These are phyloP conservation scores for Indicator indicator DNA, from an alignment of 2,113 vertebrate species.

Conservation along the genomic window DNA sequence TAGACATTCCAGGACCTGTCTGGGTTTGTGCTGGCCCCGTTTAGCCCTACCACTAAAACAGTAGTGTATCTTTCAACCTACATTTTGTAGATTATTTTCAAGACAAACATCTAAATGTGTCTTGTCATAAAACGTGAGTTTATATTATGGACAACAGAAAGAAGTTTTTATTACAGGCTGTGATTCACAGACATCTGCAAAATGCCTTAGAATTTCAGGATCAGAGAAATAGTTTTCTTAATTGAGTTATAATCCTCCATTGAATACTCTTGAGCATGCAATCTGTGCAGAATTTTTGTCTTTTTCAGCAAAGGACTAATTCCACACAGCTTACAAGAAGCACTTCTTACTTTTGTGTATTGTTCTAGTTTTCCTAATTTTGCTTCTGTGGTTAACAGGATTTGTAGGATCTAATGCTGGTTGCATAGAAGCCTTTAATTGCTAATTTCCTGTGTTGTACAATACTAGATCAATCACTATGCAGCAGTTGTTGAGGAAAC, in stretches of 20 bases:
- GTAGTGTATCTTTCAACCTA: neutral
- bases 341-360: neutral
- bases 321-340: neutral
- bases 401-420: constrained; percentile 8
- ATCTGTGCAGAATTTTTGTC: neutral
- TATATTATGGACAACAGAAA: neutral
- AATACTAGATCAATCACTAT: neutral
- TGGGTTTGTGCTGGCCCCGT: no score
- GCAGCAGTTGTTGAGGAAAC: neutral
- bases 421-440: constrained; percentile 11
- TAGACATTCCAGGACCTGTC: no score
- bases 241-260: constrained; percentile 45
- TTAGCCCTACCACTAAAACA: neutral
- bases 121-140: neutral
- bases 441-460: constrained; percentile 8
- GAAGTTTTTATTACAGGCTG: neutral
- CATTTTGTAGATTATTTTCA: neutral
- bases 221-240: constrained; percentile 44
- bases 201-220: constrained; percentile 29
- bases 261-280: neutral
- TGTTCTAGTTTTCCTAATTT: neutral
- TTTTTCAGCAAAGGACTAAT: constrained; percentile 25
- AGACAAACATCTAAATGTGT: neutral
- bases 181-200: constrained; percentile 29
- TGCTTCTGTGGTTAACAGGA: constrained; percentile 2